Conservation (phyloP, 2,888 invertebrate species). For the Chrysolina haemoptera region DNA sequence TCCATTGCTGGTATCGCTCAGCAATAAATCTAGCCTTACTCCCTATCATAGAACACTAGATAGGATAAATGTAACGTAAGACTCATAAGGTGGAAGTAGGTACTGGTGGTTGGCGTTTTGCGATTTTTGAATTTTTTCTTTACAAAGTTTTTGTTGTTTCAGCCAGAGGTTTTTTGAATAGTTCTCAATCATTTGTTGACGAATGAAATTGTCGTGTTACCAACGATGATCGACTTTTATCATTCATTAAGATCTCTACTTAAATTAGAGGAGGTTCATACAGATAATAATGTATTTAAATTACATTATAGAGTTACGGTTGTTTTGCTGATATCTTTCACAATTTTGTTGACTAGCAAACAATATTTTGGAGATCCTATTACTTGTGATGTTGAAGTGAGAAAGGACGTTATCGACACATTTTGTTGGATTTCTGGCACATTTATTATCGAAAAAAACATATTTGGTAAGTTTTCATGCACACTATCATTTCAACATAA, state of each 20-base stretch:
- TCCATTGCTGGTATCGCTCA: no score
- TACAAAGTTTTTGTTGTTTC: conserved; percentile 1
- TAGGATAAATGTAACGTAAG: no score
- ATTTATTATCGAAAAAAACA: conserved; percentile 73
- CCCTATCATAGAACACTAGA: no score
- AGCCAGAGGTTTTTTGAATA: not conserved
- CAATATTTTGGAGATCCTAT: conserved; percentile 92
- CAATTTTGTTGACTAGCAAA: conserved; percentile 83
- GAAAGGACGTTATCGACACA: conserved; percentile 78
- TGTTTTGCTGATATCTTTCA: conserved; percentile 80
- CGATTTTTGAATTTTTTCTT: conserved; percentile 8
- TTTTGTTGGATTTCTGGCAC: conserved; percentile 88
- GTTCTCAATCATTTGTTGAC: not conserved
- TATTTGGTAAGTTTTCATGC: conserved; percentile 65
- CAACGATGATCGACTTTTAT: conserved; percentile 77
- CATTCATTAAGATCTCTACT: conserved; percentile 78
- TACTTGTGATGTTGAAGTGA: conserved; percentile 77
- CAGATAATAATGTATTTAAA: conserved; percentile 84
- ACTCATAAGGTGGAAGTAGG: no score
- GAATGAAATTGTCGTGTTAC: not conserved
- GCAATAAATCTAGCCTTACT: no score
- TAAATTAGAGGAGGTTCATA: conserved; percentile 78
- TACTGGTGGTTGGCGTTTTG: not conserved
- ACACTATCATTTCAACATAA: not conserved
- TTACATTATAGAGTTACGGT: conserved; percentile 84